Evolutionary conservation across 2,888 invertebrate species (phyloP).

Genomic region (Argyra leucocephala): DNA sequence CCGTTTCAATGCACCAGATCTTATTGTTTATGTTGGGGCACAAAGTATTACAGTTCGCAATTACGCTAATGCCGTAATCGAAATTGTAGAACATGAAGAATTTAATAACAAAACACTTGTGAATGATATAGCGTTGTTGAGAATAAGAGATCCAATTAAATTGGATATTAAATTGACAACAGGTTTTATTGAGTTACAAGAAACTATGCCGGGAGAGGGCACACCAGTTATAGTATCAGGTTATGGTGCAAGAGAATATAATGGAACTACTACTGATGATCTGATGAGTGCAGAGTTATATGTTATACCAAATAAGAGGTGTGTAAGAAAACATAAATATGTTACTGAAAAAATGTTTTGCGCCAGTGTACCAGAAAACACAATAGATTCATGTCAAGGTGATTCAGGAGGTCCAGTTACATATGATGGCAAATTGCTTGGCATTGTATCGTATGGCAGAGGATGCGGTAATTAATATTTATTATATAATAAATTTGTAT

Average conservation of each 20-base stretch:
- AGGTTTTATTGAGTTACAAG: no score
- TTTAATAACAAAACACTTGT: neutral
- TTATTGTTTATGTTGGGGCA: neutral
- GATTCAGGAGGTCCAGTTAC: slow-evolving; percentile 34
- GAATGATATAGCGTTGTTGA: neutral
- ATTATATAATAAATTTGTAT: neutral
- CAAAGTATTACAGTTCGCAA: neutral
- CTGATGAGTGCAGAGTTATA: slow-evolving; percentile 25
- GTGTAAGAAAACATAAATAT: slow-evolving; percentile 19
- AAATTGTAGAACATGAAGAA: no score
- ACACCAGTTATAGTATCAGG: neutral
- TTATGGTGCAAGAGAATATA: neutral
- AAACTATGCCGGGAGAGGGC: neutral
- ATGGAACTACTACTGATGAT: neutral
- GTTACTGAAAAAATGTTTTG: neutral
- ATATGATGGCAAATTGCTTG: slow-evolving; percentile 23
- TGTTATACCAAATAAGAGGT: slow-evolving; percentile 23
- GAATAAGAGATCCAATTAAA: neutral
- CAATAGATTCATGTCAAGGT: slow-evolving; percentile 41
- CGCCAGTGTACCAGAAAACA: neutral
- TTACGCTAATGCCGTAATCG: no score
- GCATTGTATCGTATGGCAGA: slow-evolving; percentile 43
- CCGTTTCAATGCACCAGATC: neutral
- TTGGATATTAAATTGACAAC: no score
- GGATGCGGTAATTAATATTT: slow-evolving; percentile 32